Conservation (phyloP, 2,888 invertebrate genomes). For the Meiosimyza platycephala region DNA sequence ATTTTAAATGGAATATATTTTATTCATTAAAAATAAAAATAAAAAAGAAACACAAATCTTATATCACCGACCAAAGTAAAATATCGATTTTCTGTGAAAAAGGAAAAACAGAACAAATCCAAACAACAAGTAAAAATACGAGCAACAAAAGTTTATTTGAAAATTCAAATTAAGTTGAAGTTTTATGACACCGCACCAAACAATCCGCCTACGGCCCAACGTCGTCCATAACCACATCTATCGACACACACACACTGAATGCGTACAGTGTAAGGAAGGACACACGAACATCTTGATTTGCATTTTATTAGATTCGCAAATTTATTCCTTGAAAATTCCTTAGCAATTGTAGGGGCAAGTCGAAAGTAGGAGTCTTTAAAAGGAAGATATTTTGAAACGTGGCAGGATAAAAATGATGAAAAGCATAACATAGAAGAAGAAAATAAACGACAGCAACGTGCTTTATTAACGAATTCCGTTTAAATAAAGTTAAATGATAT, state of each 20-base stretch:
- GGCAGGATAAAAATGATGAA: slow-evolving; percentile 30
- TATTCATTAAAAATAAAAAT: too few relatives aligned
- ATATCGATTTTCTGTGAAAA: background rate
- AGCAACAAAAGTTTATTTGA: slow-evolving; percentile 29
- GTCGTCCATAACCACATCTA: background rate
- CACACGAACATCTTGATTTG: slow-evolving; percentile 42
- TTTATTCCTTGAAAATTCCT: slow-evolving; percentile 42
- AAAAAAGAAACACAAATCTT: too few relatives aligned
- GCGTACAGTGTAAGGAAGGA: background rate
- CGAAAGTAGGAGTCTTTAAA: background rate
- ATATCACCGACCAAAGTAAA: too few relatives aligned
- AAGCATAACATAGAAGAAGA: background rate
- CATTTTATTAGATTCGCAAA: slow-evolving; percentile 45
- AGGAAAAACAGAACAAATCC: background rate
- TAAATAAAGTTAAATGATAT: slow-evolving; percentile 42
- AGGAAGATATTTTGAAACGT: background rate
- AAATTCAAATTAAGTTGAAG: slow-evolving; percentile 41
- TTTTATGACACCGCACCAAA: slow-evolving; percentile 37
- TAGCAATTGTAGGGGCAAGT: background rate
- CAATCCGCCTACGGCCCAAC: background rate
- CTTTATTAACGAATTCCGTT: slow-evolving; percentile 27
- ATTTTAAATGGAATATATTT: too few relatives aligned
- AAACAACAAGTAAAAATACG: slow-evolving; percentile 3
- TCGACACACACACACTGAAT: background rate
- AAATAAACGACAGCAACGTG: slow-evolving; percentile 27